Base-by-base conservation (phyloP, 2,113 vertebrate genomes). In the Tragelaphus scriptus region DNA sequence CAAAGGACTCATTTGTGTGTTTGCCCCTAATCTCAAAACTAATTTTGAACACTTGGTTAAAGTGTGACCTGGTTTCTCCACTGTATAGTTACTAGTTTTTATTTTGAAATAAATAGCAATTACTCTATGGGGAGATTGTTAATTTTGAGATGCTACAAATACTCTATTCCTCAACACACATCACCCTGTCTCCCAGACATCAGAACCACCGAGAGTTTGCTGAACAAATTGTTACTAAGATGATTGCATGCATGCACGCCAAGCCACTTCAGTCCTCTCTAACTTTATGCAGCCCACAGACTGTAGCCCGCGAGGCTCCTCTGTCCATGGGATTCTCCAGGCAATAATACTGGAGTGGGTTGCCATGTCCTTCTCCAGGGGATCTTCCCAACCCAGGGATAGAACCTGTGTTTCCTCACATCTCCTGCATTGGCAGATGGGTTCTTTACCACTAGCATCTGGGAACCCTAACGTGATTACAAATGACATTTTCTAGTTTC, bases 1-100 rank as follows among this genome's bases (percentile, higher is more conserved):
- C 47, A 26, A 0, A 14, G 2, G 44, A 4, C 0, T 14, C 14
- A 1, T 49, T 0, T 1, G 3, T 12, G 30, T 12, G 7, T 11
- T 9, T 47, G 79, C 68, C 58, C 13, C 17, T 30, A 1, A 16
- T 30, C 6, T 19, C 51, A 21, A 2, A 9, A 56, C 25, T 47
- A 5, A 7, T 65, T 19, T n/a, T 17, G 4, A 21, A 77, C 9
- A 1, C 32, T 28, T 55, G 44, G 30, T 26, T 30, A 13, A 23
- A 8, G 21, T 5, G 11, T 9, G 0, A 23, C n/a, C 55, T 7
- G 5, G n/a, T 8, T 59, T 30, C 59, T 17, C 19, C 44, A 6
- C 36, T 14, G 17, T 5, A 6, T 0, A 13, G 6, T 30, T 4
- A 9, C 10, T 23, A 13, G 4, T 49, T 71, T 65, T 75, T 15